Base-by-base conservation (phyloP, 2,797 vertebrate species). In the Monodelphis domestica region DNA sequence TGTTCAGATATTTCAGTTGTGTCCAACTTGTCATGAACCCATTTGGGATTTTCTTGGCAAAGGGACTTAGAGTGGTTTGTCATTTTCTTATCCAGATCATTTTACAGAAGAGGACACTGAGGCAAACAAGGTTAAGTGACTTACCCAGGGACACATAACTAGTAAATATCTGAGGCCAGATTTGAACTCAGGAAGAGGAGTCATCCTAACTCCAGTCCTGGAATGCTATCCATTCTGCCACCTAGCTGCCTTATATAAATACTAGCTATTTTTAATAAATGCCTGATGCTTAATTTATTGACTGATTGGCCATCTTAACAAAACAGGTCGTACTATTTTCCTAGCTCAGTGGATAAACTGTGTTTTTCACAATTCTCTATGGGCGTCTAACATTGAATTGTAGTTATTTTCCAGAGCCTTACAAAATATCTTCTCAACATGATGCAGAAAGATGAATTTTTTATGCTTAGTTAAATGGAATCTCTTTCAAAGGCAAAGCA, bases 391-490 rank as follows among this genome's bases (percentile, higher is more conserved):
- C 38, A 88, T 89, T 2, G 89, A 57, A 90, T 6, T 54, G 54
- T 90, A 26, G 9, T 88, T 51, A 93, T 95, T 94, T 92, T 92
- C 53, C 54, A 90, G 93, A 95, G 87, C 52, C 63, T 89, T 89
- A 91, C 91, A 55, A 52, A 21, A 92, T 56, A 95, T 51, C 56
- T 91, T 89, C 51, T 84, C 92, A 89, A 89, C 88, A 63, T 90
- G 28, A 5, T 50, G 93, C 89, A 92, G 50, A 92, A 93, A 87
- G 63, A 63, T 90, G 53, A 28, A 30, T 95, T 89, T 90, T 89
- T 55, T 88, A 50, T 51, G 30, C 88, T 54, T 55, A 4, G 70
- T 91, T 92, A 95, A 91, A 33, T 87, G 54, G 2, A 95, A 57
- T 57, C 45, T 93, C 33, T 90, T 93, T 33, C 24, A 88, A 78